Conservation (phyloP, 2,113 vertebrate genomes). For the Fulmarus glacialis region DNA sequence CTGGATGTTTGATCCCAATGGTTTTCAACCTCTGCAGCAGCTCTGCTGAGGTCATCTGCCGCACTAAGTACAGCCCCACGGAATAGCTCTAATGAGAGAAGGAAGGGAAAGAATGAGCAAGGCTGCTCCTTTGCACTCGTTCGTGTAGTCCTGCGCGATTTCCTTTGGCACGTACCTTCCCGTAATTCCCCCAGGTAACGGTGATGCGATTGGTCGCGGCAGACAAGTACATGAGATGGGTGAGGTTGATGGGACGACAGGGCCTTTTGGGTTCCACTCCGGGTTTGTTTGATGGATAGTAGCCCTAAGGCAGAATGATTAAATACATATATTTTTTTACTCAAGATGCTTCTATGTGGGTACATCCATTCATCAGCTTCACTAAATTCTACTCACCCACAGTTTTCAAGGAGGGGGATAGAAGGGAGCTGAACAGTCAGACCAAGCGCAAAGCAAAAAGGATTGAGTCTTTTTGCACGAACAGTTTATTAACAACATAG, state of each 20-base stretch:
- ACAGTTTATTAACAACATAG: not conserved
- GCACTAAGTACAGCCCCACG: slow-evolving; percentile 91
- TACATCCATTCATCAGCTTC: not conserved
- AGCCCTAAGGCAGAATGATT: slow-evolving; percentile 79
- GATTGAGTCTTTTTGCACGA: not conserved
- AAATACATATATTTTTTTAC: not conserved
- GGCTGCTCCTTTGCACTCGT: accelerated
- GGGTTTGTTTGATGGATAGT: slow-evolving; percentile 97
- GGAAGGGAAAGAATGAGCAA: not conserved
- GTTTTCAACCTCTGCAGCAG: slow-evolving; percentile 93
- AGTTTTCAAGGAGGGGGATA: not conserved
- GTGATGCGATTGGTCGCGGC: slow-evolving; percentile 93
- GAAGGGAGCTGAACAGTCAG: not conserved
- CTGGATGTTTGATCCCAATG: slow-evolving; percentile 91
- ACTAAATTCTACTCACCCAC: not conserved
- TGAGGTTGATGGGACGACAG: slow-evolving; percentile 96
- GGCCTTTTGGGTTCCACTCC: slow-evolving; percentile 96
- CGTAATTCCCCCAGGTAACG: slow-evolving; percentile 96
- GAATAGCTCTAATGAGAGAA: slow-evolving; percentile 87
- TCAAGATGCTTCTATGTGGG: not conserved
- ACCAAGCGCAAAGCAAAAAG: not conserved
- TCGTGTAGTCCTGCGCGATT: accelerated
- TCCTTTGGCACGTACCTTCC: slow-evolving; percentile 80
- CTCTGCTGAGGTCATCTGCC: slow-evolving; percentile 92
- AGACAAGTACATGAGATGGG: slow-evolving; percentile 95